These are phyloP conservation scores for Phrynocephalus vlangalii DNA, from an alignment of 2,797 vertebrate species.

Conservation along the genomic window DNA sequence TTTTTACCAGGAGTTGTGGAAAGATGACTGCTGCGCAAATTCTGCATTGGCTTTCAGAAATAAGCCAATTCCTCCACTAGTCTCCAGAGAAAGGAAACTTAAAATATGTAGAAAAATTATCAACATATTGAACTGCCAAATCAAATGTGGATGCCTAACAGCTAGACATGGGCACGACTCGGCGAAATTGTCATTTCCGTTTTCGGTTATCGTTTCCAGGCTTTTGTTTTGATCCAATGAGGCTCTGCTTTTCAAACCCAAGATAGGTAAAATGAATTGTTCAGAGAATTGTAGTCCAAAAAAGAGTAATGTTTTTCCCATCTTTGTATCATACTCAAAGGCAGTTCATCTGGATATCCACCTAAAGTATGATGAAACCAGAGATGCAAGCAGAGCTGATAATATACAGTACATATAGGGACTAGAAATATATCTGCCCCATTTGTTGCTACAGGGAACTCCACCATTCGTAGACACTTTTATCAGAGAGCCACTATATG, in stretches of 20 bases:
- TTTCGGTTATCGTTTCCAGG: too few relatives aligned
- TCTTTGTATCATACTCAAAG: not conserved
- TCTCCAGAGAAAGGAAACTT: not conserved
- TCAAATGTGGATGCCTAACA: not conserved
- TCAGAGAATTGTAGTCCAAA: too few relatives aligned
- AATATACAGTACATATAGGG: conserved; percentile 34
- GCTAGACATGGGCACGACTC: too few relatives aligned
- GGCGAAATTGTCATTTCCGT: too few relatives aligned
- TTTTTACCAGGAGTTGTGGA: not conserved
- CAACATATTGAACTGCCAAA: not conserved
- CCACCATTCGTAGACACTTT: conserved; percentile 64
- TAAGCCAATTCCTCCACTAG: not conserved
- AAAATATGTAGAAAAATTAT: not conserved
- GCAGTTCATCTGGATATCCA: not conserved
- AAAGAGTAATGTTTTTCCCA: not conserved
- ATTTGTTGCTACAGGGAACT: conserved; percentile 67
- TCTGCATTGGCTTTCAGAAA: not conserved
- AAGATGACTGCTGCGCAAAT: not conserved
- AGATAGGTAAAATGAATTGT: not conserved
- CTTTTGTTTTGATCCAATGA: not conserved
- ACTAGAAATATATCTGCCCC: conserved; percentile 49
- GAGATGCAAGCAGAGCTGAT: conserved; percentile 33
- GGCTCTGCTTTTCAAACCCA: not conserved
- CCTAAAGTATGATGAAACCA: not conserved
- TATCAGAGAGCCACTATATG: conserved; percentile 65